Conservation (phyloP, 2,797 vertebrate genomes). For the Chaenodraco wilsoni region DNA sequence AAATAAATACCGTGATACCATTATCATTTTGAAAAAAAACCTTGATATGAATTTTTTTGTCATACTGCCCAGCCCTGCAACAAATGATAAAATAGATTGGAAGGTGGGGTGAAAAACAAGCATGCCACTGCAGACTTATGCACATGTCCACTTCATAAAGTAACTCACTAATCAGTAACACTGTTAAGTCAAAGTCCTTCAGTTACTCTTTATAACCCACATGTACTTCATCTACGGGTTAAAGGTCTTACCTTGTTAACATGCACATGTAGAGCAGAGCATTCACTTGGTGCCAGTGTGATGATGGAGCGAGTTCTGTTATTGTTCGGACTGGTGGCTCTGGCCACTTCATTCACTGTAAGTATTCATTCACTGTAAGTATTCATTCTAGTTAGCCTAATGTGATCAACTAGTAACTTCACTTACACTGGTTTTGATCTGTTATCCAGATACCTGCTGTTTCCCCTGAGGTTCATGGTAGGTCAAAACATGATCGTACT, state of each 20-base stretch:
- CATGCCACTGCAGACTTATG: not conserved
- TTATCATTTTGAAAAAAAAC: no score
- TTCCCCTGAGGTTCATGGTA: conserved; percentile 70
- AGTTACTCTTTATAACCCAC: conserved; percentile 38
- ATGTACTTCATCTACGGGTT: conserved; percentile 49
- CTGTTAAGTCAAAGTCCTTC: conserved; percentile 55
- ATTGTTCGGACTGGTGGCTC: conserved; percentile 56
- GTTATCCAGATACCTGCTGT: conserved; percentile 67
- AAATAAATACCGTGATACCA: no score
- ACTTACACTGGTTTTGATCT: not conserved
- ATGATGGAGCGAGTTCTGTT: conserved; percentile 59
- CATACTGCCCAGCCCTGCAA: no score
- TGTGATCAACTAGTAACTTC: not conserved
- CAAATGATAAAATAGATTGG: no score
- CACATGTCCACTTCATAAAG: conserved; percentile 5
- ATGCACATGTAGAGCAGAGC: conserved; percentile 45
- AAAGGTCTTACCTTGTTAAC: conserved; percentile 44
- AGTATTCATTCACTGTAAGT: conserved; percentile 76
- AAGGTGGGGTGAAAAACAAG: not conserved
- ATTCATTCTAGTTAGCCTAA: not conserved
- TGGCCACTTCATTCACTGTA: conserved; percentile 62
- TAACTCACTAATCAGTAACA: conserved; percentile 42
- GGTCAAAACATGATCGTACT: conserved; percentile 9
- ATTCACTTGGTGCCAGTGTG: conserved; percentile 11
- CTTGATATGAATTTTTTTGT: no score